A percentile compares a stretch with the other conserved stretches of the same genome.
phyloP scores from a whole-genome alignment of 2,113 vertebrate species.

The Eleginops maclovinus region DNA sequence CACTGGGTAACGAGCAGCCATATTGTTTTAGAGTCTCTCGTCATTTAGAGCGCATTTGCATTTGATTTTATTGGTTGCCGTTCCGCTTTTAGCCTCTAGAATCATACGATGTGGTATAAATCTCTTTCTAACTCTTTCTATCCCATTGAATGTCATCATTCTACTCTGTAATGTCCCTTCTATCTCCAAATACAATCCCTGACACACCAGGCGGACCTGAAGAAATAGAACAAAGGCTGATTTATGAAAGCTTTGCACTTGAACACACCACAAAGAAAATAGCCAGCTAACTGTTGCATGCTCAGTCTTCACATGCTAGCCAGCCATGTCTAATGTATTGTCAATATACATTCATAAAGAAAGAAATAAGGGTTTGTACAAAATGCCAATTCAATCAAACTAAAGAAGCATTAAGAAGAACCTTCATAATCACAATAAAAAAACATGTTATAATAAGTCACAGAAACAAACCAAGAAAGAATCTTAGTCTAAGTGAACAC shows the following conservation, averaged over 20 bases:
- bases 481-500: too few relatives aligned
- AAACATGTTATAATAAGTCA: too few relatives aligned
- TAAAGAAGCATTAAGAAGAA: too few relatives aligned
- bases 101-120: not conserved
- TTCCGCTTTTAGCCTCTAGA: not conserved
- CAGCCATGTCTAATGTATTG: too few relatives aligned
- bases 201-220: not conserved
- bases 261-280: not conserved
- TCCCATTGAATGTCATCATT: not conserved
- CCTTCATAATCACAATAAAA: too few relatives aligned
- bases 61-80: not conserved
- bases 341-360: too few relatives aligned
- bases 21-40: not conserved
- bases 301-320: too few relatives aligned
- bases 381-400: too few relatives aligned
- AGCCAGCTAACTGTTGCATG: too few relatives aligned
- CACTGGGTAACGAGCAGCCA: constrained; percentile 3
- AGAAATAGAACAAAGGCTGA: not conserved
- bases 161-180: not conserved
- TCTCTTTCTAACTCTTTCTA: not conserved
- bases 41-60: not conserved
- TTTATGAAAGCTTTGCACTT: not conserved
- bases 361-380: too few relatives aligned
- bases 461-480: too few relatives aligned
- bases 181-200: not conserved